Base-by-base conservation (phyloP, 2,113 vertebrate genomes). In the Saguinus midas region DNA sequence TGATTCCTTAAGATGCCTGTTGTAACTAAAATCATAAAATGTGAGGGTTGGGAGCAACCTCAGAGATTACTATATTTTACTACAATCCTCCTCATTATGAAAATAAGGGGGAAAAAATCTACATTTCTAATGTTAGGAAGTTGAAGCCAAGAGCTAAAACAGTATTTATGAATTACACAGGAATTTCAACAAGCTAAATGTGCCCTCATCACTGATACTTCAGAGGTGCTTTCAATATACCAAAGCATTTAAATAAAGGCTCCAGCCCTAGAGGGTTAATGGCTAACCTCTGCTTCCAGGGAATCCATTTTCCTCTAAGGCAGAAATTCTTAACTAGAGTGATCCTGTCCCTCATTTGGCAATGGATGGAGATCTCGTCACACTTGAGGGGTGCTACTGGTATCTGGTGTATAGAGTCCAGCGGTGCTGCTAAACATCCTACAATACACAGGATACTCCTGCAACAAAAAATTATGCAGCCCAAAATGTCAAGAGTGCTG, bases 11-110 rank as follows among this genome's bases (percentile, higher is more conserved):
- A 85, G 7, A 76, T 66, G 64, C 13, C 58, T 86, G 5, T 91
- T 94, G 23, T 32, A 90, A 95, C 48, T 87, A 92, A 96, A 93
- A 94, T 85, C n/a, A 90, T 81, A 88, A 94, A 87, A 94, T 55
- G 2, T 64, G 9, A 96, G 4, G 32, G 29, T 27, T 94, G 25
- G 17, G 48, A 91, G 35, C 79, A 8, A 95, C n/a, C 73, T 93
- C 55, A n/a, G 29, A 79, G 8, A 91, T 85, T 61, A 86, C 57
- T 58, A 43, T 35, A 76, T 79, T 92, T 92, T 82, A 93, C 57
- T 86, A 75, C 20, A 89, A 93, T 68, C 17, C 13, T 52, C 17
- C 35, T 93, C 21, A 90, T 50, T 95, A 86, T 82, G 37, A 91
- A 82, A 86, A 79, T 88, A 61, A 92, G 52, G 3, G 12, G 58